Percentiles rank a stretch among this genome's conserved stretches.
Evolutionary conservation across 1,140 invertebrate genomes (phyloP).

Genomic region (Ooceraea biroi): DNA sequence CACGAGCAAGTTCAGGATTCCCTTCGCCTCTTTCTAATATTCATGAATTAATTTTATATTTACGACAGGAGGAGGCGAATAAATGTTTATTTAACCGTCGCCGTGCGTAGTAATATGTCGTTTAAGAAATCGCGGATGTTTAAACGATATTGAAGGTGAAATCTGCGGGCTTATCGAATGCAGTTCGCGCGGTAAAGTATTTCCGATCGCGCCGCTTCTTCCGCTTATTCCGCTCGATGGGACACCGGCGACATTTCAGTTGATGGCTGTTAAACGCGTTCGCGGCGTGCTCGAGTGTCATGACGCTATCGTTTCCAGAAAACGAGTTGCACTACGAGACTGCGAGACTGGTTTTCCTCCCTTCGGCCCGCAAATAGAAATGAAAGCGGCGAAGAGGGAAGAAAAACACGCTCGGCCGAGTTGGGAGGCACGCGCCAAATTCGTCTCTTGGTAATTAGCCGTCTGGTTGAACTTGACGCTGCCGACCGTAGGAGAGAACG

Average conservation of each 20-base stretch:
- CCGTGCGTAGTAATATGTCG: slow-evolving; percentile 4
- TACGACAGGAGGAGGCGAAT: slow-evolving; percentile 6
- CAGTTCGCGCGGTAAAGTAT: not conserved
- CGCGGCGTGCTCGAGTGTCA: not conserved
- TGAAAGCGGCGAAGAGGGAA: not conserved
- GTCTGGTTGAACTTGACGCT: slow-evolving; percentile 27
- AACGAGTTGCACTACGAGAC: slow-evolving; percentile 18
- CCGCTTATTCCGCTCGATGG: not conserved
- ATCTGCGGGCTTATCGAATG: not conserved
- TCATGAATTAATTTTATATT: slow-evolving; percentile 46
- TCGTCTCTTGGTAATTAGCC: slow-evolving; percentile 36
- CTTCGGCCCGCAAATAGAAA: slow-evolving; percentile 22
- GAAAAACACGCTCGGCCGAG: not conserved
- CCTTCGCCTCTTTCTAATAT: not conserved
- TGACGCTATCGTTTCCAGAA: not conserved
- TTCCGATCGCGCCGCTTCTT: slow-evolving; percentile 16
- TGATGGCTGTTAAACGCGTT: slow-evolving; percentile 30
- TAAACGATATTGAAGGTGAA: slow-evolving; percentile 2
- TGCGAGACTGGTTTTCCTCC: not conserved
- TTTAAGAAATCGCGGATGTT: slow-evolving; percentile 7
- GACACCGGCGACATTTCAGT: slow-evolving; percentile 1
- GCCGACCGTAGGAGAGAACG: too few species aligned
- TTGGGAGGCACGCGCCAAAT: slow-evolving; percentile 13
- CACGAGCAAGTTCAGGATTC: slow-evolving; percentile 8
- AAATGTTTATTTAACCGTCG: slow-evolving; percentile 53